Evolutionary conservation across 2,888 invertebrate species (phyloP).

Genomic region (Branchipolynoe longqiensis): DNA sequence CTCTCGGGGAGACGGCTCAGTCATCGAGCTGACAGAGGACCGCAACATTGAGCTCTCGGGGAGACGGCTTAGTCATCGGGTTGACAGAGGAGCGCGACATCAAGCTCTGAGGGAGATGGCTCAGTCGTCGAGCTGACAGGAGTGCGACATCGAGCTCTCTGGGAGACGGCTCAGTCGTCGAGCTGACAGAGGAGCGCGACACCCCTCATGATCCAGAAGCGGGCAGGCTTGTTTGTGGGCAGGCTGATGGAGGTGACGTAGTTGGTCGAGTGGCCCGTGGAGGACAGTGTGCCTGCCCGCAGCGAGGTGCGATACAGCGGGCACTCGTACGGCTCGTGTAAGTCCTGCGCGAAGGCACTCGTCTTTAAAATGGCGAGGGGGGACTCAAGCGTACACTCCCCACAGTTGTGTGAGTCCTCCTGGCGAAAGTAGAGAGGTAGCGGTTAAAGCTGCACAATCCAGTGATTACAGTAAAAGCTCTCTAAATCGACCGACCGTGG

Average conservation of each 20-base stretch:
- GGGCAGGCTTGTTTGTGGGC: slow-evolving; percentile 73
- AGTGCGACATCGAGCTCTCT: too few species aligned
- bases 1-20: too few species aligned
- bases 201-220: slow-evolving; percentile 81
- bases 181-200: slow-evolving; percentile 80
- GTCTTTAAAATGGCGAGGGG: slow-evolving; percentile 65
- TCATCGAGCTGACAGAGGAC: too few species aligned
- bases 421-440: too few species aligned
- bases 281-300: slow-evolving; percentile 80
- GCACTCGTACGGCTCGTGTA: slow-evolving; percentile 74
- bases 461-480: too few species aligned
- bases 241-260: slow-evolving; percentile 79
- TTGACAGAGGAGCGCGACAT: too few species aligned
- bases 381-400: slow-evolving; percentile 59
- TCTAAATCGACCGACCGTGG: too few species aligned
- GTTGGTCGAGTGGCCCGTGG: slow-evolving; percentile 81
- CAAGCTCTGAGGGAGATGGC: too few species aligned
- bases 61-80: too few species aligned
- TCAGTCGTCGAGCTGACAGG: too few species aligned
- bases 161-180: slow-evolving; percentile 52
- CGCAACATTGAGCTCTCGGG: too few species aligned
- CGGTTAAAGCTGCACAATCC: too few species aligned
- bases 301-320: slow-evolving; percentile 81
- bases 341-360: not conserved
- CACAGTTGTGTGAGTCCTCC: slow-evolving; percentile 49